Percentiles rank a stretch among this genome's conserved stretches.
Evolutionary conservation across 2,888 invertebrate genomes (phyloP).

Genomic region (Macrosoma leucophasiata): DNA sequence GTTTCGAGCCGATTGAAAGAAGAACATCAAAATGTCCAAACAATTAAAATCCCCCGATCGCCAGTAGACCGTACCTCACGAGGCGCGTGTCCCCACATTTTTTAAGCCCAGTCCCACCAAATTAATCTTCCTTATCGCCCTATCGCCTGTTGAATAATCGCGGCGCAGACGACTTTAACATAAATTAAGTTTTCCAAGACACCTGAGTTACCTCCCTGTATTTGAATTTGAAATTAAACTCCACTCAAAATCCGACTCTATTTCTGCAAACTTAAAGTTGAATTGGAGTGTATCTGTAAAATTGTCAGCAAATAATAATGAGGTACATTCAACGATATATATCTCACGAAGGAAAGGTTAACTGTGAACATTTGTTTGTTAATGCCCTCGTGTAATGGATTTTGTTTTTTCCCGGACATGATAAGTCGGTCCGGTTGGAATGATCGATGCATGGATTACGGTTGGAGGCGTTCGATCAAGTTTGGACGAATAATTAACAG

Average conservation of each 20-base stretch:
- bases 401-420: slow-evolving; percentile 56
- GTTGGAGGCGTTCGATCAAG: too few relatives aligned
- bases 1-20: too few relatives aligned
- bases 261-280: slow-evolving; percentile 12
- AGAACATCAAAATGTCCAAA: too few relatives aligned
- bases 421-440: slow-evolving; percentile 60
- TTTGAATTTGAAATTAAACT: too few relatives aligned
- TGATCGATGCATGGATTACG: slow-evolving; percentile 45
- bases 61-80: slow-evolving; percentile 50
- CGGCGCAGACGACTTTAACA: slow-evolving; percentile 68
- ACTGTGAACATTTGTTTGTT: slow-evolving; percentile 75
- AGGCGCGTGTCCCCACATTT: slow-evolving; percentile 54
- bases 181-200: slow-evolving; percentile 74
- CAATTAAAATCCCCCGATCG: too few relatives aligned
- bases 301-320: slow-evolving; percentile 52
- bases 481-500: too few relatives aligned
- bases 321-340: slow-evolving; percentile 64
- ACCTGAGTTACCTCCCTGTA: slow-evolving; percentile 65
- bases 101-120: slow-evolving; percentile 42
- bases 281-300: slow-evolving; percentile 16
- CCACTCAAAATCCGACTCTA: slow-evolving; percentile 40
- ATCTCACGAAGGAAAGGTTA: slow-evolving; percentile 70
- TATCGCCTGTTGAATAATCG: slow-evolving; percentile 70
- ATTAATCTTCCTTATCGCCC: slow-evolving; percentile 70
- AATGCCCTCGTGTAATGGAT: slow-evolving; percentile 69